Percentiles rank a stretch among this genome's conserved stretches.
Evolutionary conservation across 1,140 invertebrate species (phyloP).

Genomic region (Micrasema minimum): DNA sequence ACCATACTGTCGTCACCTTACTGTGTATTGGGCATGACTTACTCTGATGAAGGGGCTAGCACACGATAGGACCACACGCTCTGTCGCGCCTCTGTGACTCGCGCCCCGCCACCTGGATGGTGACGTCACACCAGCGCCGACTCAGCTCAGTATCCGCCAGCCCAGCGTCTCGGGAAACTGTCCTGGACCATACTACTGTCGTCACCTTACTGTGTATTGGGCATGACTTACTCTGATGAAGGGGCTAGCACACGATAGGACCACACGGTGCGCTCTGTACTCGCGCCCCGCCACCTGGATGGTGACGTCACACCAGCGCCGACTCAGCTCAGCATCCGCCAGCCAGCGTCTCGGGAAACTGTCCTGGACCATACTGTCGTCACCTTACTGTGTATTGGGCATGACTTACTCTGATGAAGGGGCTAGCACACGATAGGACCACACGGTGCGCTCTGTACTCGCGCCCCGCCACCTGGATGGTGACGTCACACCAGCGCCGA

Average conservation of each 20-base stretch:
- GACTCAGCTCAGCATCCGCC: conserved; percentile 46
- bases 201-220: neutral
- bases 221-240: conserved; percentile 61
- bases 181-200: conserved; percentile 15
- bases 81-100: conserved; percentile 59
- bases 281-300: conserved; percentile 57
- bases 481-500: too few relatives aligned
- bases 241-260: conserved; percentile 60
- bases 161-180: conserved; percentile 54
- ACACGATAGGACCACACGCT: conserved; percentile 60
- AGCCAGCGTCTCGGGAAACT: conserved; percentile 58
- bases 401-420: too few relatives aligned
- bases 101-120: conserved; percentile 56
- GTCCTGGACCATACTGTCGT: too few relatives aligned
- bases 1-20: neutral
- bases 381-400: too few relatives aligned
- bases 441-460: conserved; percentile 59
- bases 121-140: conserved; percentile 60
- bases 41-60: conserved; percentile 61
- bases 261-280: conserved; percentile 59
- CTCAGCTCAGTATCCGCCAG: conserved; percentile 51
- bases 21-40: too few relatives aligned
- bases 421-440: too few relatives aligned
- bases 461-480: conserved; percentile 56
- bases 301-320: conserved; percentile 60